Evolutionary conservation across 2,888 invertebrate genomes (phyloP).

Genomic region (Folsomia candida): DNA sequence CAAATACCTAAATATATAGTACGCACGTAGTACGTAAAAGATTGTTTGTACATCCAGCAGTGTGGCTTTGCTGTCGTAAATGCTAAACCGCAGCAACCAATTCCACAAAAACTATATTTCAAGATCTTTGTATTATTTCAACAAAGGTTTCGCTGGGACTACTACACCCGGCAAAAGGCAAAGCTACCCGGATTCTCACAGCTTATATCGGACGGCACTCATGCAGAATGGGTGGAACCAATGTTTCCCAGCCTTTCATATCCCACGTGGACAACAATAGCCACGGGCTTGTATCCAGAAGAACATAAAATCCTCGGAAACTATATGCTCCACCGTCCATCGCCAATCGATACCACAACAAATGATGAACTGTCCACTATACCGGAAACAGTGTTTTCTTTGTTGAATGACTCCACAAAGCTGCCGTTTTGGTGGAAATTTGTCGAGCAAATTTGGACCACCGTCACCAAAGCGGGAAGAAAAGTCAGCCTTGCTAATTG

Average conservation of each 20-base stretch:
- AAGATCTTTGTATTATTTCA: neutral
- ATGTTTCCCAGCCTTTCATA: constrained; percentile 49
- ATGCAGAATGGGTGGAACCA: constrained; percentile 51
- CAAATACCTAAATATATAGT: too few relatives aligned
- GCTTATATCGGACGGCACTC: constrained; percentile 50
- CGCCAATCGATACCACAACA: neutral
- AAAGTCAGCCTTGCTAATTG: constrained; percentile 46
- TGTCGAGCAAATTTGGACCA: constrained; percentile 53
- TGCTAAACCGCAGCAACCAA: too few relatives aligned
- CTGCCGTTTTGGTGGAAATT: constrained; percentile 46
- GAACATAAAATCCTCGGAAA: constrained; percentile 54
- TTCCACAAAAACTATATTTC: too few relatives aligned
- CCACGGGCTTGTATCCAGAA: constrained; percentile 52
- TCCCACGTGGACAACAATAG: constrained; percentile 52
- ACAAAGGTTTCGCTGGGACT: constrained; percentile 51
- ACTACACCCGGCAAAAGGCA: constrained; percentile 43
- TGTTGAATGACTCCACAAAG: constrained; percentile 34
- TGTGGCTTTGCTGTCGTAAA: too few relatives aligned
- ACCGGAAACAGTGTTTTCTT: constrained; percentile 28
- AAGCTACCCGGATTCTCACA: constrained; percentile 45
- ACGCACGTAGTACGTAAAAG: too few relatives aligned
- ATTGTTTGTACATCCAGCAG: too few relatives aligned
- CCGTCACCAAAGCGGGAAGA: constrained; percentile 51
- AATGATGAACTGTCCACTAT: constrained; percentile 37
- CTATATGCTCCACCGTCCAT: constrained; percentile 52